These are phyloP conservation scores for Drosophila pseudoananassae DNA, from an alignment of 1,140 invertebrate genomes.

Conservation along the genomic window DNA sequence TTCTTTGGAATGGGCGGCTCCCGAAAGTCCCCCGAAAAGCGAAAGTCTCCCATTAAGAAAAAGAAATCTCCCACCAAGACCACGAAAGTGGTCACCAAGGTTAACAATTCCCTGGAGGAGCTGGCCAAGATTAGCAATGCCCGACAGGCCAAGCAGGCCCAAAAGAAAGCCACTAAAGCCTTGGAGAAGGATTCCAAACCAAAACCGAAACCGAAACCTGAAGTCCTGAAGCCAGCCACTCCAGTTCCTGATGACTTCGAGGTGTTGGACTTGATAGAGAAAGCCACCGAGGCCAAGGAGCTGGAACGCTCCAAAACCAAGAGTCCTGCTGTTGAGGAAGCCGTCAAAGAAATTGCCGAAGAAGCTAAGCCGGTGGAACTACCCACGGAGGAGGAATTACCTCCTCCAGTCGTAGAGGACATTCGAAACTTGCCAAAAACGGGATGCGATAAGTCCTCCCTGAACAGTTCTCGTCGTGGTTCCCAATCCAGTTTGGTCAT, in stretches of 20 bases:
- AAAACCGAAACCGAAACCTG: conserved; percentile 11
- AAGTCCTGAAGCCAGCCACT: conserved; percentile 33
- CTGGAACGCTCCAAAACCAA: conserved; percentile 65
- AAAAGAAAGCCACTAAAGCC: conserved; percentile 23
- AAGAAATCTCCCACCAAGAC: conserved; percentile 55
- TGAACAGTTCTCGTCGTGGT: conserved; percentile 66
- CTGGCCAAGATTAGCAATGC: conserved; percentile 61
- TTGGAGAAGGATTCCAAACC: conserved; percentile 2
- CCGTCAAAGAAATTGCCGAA: background rate
- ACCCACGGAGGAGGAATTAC: background rate
- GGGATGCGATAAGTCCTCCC: conserved; percentile 70
- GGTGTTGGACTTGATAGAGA: conserved; percentile 62
- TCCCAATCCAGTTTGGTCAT: conserved; percentile 64
- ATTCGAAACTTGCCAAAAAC: conserved; percentile 77
- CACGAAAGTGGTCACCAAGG: conserved; percentile 13
- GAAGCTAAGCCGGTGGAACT: background rate
- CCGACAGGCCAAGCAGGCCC: conserved; percentile 50
- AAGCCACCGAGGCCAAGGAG: conserved; percentile 59
- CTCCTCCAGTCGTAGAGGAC: conserved; percentile 47
- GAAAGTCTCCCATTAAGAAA: conserved; percentile 64
- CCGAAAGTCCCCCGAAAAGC: conserved; percentile 67
- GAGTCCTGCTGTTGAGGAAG: conserved; percentile 50
- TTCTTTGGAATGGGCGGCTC: conserved; percentile 64
- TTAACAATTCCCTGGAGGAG: conserved; percentile 64
- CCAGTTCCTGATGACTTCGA: conserved; percentile 73